phyloP scores from a whole-genome alignment of 2,797 vertebrate species.

The Phoebastria nigripes region DNA sequence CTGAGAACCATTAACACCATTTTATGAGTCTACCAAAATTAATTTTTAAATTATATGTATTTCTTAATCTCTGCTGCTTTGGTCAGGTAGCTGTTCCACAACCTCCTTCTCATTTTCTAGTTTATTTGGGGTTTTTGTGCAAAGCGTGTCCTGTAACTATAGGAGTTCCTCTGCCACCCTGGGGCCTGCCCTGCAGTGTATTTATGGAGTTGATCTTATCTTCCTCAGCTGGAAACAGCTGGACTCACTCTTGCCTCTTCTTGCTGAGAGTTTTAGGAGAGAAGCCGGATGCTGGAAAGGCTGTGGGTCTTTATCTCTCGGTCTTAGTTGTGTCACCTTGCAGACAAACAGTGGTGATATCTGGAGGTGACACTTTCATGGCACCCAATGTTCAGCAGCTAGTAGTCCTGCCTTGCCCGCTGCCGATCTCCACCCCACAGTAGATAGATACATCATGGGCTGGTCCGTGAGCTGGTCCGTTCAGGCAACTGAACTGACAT shows the following conservation, averaged over 20 bases:
- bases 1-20: background rate
- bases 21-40: background rate
- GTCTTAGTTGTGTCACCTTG: background rate
- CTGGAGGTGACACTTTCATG: background rate
- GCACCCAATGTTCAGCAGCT: background rate
- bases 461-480: background rate
- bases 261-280: background rate
- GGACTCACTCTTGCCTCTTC: background rate
- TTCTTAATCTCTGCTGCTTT: background rate
- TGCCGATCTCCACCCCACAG: background rate
- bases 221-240: background rate
- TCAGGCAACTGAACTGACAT: background rate
- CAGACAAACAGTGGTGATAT: background rate
- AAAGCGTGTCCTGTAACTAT: background rate
- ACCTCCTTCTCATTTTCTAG: background rate
- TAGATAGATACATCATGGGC: rapidly evolving
- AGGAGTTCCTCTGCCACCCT: background rate
- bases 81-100: background rate
- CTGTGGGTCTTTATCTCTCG: background rate
- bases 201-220: background rate
- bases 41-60: background rate
- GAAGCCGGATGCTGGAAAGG: background rate
- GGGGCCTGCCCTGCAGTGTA: background rate
- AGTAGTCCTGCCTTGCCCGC: background rate
- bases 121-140: background rate